Evolutionary conservation across 2,113 vertebrate species (phyloP).

Genomic region (Pyrgilauda ruficollis): DNA sequence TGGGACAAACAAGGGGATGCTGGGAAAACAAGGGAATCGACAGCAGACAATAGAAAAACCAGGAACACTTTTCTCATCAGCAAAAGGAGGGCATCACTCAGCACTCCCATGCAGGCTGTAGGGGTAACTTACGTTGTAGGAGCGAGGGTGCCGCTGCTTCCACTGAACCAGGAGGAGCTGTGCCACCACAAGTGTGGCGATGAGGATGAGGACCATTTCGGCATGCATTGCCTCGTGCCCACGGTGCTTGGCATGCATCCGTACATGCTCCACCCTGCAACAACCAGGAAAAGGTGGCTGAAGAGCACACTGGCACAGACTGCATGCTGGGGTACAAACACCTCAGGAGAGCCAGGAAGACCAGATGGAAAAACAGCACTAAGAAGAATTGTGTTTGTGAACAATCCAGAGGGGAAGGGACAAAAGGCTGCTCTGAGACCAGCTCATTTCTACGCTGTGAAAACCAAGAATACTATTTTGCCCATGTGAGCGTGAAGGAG

Average conservation of each 20-base stretch:
- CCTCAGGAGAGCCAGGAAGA: not conserved
- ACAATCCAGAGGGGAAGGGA: not conserved
- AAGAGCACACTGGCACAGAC: not conserved
- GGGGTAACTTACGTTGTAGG: conserved; percentile 90
- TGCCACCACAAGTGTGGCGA: conserved; percentile 91
- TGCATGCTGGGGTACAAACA: not conserved
- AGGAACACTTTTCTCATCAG: not conserved
- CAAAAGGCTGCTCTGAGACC: not conserved
- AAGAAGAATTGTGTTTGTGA: not conserved
- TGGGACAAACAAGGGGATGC: not conserved
- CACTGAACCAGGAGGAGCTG: conserved; percentile 97
- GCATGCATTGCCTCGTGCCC: conserved; percentile 98
- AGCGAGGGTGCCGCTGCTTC: conserved; percentile 96
- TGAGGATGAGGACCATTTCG: conserved; percentile 98
- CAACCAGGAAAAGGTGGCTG: not conserved
- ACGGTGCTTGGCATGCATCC: conserved; percentile 96
- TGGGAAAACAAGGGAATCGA: not conserved
- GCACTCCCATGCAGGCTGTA: fast-evolving
- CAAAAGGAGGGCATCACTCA: fast-evolving
- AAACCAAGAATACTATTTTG: not conserved
- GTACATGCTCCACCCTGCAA: conserved; percentile 91
- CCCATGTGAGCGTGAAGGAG: fast-evolving
- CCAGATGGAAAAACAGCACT: not conserved
- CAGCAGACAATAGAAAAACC: not conserved
- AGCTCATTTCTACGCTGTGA: not conserved